Evolutionary conservation across 2,797 vertebrate species (phyloP), one percentile per base, ranked within the genome.

Genomic region (Urosaurus nigricauda): DNA sequence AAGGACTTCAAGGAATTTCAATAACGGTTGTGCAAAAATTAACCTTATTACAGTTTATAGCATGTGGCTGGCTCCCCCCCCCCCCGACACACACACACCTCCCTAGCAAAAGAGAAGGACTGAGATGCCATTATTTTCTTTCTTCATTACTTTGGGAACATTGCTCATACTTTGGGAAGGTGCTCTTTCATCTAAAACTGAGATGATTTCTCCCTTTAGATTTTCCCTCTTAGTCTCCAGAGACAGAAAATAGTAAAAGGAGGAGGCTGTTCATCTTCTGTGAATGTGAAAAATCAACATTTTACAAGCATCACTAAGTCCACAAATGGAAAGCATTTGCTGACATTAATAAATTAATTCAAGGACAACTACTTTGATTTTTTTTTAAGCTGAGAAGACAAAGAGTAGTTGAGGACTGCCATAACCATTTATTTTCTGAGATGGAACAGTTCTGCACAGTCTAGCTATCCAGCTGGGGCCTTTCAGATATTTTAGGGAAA

Each of bases 241-340:
- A 86, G 91, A 79, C n/a, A 73, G 63, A 91, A 80, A 84, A 85
- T 93, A 90, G 88, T 16, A 14, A 82, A 65, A 65, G 58, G 21
- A 70, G n/a, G 58, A 93, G 77, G 88, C 60, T 79, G 85, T 29
- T 26, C 65, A 84, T 12, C 40, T 32, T 1, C n/a, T 90, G 37
- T 26, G 0, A 35, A 86, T 0, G 0, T 32, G 77, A 13, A 51
- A 91, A 79, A 37, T 4, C 37, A 86, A 11, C 65, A 63, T 82
- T 65, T 35, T 65, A 65, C 17, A 56, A 83, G 51, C 37, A 47
- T 35, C 53, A 35, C 68, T 89, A 74, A 85, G 35, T 16, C 21
- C 32, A 60, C 32, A 79, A 80, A 37, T 35, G 13, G 58, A 84
- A 79, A 85, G 5, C 53, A 6, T 80, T 73, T 60, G 2, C 56